Conservation (phyloP, 2,888 invertebrate genomes). For the Nomada ruficornis region DNA sequence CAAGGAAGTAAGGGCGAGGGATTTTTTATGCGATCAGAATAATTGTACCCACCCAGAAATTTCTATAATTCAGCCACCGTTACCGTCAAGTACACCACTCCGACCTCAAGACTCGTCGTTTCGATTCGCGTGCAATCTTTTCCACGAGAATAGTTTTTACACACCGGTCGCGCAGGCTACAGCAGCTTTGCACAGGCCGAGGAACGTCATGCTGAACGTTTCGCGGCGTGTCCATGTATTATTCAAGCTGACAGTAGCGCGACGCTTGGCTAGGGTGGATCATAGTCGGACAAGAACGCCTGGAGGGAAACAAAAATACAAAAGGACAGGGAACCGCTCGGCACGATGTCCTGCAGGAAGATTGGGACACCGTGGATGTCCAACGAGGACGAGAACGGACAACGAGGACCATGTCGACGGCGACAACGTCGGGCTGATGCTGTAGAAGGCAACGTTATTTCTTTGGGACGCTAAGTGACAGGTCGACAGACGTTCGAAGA, state of each 20-base stretch:
- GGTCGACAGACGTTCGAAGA: slow-evolving; percentile 75
- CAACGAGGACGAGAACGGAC: slow-evolving; percentile 56
- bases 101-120: background rate
- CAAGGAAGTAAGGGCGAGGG: background rate
- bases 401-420: slow-evolving; percentile 38
- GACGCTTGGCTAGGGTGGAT: slow-evolving; percentile 68
- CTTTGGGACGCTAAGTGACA: slow-evolving; percentile 80
- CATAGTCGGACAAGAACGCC: slow-evolving; percentile 59
- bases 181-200: slow-evolving; percentile 56
- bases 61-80: background rate
- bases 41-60: too few relatives aligned
- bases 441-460: slow-evolving; percentile 78
- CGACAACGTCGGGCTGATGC: slow-evolving; percentile 62
- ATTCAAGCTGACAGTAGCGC: slow-evolving; percentile 81
- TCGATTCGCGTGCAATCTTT: background rate
- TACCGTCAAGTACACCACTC: background rate
- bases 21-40: background rate
- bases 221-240: slow-evolving; percentile 80
- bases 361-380: slow-evolving; percentile 26
- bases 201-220: slow-evolving; percentile 75
- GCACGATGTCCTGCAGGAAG: slow-evolving; percentile 42
- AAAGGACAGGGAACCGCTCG: slow-evolving; percentile 52
- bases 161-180: too few relatives aligned
- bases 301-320: slow-evolving; percentile 65
- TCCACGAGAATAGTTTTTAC: slow-evolving; percentile 2